These are phyloP conservation scores for Lepidurus arcticus DNA, from an alignment of 1,140 invertebrate species.

Conservation along the genomic window DNA sequence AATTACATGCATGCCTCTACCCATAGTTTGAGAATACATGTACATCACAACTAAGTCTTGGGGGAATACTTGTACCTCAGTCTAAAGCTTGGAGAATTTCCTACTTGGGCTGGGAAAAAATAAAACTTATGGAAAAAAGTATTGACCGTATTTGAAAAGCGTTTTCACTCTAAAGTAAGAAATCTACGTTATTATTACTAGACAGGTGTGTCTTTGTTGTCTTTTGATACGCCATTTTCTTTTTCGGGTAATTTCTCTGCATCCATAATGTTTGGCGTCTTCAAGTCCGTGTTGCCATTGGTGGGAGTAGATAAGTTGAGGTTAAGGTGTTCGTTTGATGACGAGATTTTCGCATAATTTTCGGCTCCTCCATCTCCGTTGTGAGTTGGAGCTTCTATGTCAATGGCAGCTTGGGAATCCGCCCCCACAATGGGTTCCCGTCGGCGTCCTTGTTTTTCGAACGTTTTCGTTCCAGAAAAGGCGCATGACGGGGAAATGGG, in stretches of 20 bases:
- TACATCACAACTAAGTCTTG: too few relatives aligned
- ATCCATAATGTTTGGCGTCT: background rate
- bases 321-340: slow-evolving; percentile 1
- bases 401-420: slow-evolving; percentile 1
- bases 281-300: slow-evolving; percentile 4
- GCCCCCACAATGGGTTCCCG: background rate
- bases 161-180: too few relatives aligned
- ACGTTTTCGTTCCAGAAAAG: background rate
- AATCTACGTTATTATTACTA: background rate
- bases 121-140: background rate
- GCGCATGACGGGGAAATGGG: background rate
- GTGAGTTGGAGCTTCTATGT: background rate
- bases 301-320: background rate
- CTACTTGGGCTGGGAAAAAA: too few relatives aligned
- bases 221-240: background rate
- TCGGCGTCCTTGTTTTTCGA: background rate
- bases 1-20: too few relatives aligned
- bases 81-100: too few relatives aligned
- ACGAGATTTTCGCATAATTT: background rate
- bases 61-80: too few relatives aligned
- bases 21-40: too few relatives aligned
- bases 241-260: background rate
- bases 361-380: background rate
- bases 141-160: background rate
- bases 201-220: background rate